Base-by-base conservation (phyloP, 1,140 invertebrate species). In the Leptopilina boulardi region DNA sequence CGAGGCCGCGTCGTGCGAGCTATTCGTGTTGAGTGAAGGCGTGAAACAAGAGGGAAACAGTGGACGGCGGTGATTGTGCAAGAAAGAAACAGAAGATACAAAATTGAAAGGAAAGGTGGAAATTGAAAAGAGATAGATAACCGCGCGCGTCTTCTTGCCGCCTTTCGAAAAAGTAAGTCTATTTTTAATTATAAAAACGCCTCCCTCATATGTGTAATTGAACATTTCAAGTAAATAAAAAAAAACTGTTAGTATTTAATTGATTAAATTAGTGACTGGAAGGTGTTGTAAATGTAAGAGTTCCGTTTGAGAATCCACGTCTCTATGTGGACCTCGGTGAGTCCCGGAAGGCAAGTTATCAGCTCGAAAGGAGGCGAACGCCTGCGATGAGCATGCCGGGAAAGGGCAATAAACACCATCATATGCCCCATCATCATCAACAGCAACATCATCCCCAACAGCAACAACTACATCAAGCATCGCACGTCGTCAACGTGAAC, bases 311-410 rank as follows among this genome's bases (percentile, higher is more conserved):
- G 34, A 77, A 70, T 71, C 66, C 66, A 19, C 13, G 11, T 44
- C 75, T 70, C 70, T 76, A 76, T 78, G 77, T 66, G 85, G 86
- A 83, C 82, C 83, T 74, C 80, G 80, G 80, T 71, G 83, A 85
- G 76, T 80, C 78, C 75, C 74, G 82, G 80, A 74, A 75, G 77
- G 82, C 84, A 83, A 84, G 74, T 74, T 85, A 83, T 81, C 72
- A 84, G 83, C 80, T 84, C 80, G 34, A 82, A 82, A 77, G 84
- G 82, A 79, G 82, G 73, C 66, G 73, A 75, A 82, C 82, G 80
- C 76, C 71, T 84, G 83, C 80, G 84, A 87, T 89, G 86, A 89
- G 84, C 79, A 89, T 89, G 87, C 85, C 87, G 83, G 82, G 81
- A 70, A 88, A 87, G 81, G 87, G 87, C 73, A 88, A 88, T 70